phyloP scores from a whole-genome alignment of 2,888 invertebrate species.

The Dryadula phaetusa region DNA sequence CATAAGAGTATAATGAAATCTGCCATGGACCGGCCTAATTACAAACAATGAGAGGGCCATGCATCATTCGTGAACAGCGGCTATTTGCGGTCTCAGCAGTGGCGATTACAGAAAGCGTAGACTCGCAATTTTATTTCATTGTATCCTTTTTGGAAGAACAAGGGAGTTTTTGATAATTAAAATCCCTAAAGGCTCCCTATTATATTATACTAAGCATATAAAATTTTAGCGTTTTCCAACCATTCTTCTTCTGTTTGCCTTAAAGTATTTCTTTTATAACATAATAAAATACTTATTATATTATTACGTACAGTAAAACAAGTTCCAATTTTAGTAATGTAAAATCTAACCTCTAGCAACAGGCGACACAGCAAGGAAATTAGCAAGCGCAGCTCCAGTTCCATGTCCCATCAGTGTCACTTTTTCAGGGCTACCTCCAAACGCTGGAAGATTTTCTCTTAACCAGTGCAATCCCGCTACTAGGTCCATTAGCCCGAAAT shows the following conservation, averaged over 20 bases:
- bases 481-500: constrained; percentile 95
- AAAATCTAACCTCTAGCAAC: constrained; percentile 92
- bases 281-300: not conserved
- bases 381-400: constrained; percentile 97
- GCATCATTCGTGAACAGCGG: constrained; percentile 50
- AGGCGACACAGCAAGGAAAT: constrained; percentile 97
- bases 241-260: not conserved
- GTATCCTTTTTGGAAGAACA: constrained; percentile 34
- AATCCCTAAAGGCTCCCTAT: constrained; percentile 22
- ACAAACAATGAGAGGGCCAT: constrained; percentile 63
- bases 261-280: not conserved
- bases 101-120: constrained; percentile 42
- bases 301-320: not conserved
- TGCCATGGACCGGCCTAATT: constrained; percentile 66
- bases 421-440: constrained; percentile 96
- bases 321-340: not conserved
- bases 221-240: not conserved
- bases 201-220: constrained; percentile 25
- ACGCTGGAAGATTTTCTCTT: constrained; percentile 96
- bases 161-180: constrained; percentile 39
- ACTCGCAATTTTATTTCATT: constrained; percentile 42
- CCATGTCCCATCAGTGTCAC: constrained; percentile 98
- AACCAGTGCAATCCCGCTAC: constrained; percentile 99
- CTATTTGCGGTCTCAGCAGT: constrained; percentile 45
- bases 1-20: constrained; percentile 69